Percentiles rank a stretch among this genome's conserved stretches.
Conservation (phyloP, 2,888 invertebrate genomes). For the Endotricha flammealis region DNA sequence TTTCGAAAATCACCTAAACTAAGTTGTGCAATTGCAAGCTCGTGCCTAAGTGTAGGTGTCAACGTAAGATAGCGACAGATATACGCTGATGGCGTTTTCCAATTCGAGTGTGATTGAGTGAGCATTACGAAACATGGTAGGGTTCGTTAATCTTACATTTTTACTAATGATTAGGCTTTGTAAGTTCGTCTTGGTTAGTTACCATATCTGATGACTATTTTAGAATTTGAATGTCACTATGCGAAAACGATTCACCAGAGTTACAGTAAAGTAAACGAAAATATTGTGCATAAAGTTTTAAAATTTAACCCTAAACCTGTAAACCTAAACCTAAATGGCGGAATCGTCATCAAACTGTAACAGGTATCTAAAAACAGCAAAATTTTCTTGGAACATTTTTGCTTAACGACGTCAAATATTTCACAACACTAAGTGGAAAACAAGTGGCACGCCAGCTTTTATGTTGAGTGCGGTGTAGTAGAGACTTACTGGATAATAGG, state of each 20-base stretch:
- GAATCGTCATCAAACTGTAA: no score
- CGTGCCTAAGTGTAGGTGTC: conserved; percentile 44
- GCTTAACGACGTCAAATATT: conserved; percentile 18
- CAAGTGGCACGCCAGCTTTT: conserved; percentile 34
- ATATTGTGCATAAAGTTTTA: no score
- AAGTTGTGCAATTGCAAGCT: conserved; percentile 53
- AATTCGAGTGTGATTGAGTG: conserved; percentile 27
- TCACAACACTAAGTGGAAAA: conserved; percentile 38
- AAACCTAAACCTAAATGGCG: no score
- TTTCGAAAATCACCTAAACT: conserved; percentile 46
- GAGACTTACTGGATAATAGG: conserved; percentile 16
- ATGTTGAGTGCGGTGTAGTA: conserved; percentile 28
- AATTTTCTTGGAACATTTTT: no score
- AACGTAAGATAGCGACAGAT: conserved; percentile 41
- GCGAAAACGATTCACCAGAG: no score
- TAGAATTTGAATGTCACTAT: no score
- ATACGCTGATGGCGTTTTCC: conserved; percentile 39
- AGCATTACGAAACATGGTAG: conserved; percentile 18
- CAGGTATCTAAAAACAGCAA: conserved; percentile 8
- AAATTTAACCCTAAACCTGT: no score
- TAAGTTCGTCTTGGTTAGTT: no score
- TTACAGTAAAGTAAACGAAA: no score
- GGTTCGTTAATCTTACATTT: conserved; percentile 2
- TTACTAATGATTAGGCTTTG: background rate
- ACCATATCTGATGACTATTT: no score